Percentiles rank a stretch among this genome's conserved stretches.
Conservation (phyloP, 2,113 vertebrate genomes). For the Dromaius novaehollandiae region DNA sequence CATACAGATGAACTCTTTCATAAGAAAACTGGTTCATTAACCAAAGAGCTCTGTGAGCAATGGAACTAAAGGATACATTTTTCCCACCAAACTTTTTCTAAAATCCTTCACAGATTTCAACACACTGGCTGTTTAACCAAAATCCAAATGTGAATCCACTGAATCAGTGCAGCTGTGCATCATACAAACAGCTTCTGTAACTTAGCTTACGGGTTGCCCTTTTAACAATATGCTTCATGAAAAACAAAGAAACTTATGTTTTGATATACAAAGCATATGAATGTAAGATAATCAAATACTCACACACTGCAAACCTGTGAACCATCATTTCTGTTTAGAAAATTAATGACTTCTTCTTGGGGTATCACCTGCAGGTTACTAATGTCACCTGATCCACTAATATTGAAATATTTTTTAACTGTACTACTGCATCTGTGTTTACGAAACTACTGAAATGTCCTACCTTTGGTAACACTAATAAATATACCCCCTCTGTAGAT, state of each 20-base stretch:
- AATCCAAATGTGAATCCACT: neutral
- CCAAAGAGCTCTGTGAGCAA: neutral
- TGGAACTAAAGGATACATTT: neutral
- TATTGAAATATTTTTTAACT: neutral
- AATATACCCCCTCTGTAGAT: neutral
- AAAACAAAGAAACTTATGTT: neutral
- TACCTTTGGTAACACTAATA: neutral
- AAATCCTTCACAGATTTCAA: neutral
- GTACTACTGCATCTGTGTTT: neutral
- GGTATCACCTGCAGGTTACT: neutral
- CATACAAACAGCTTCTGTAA: neutral
- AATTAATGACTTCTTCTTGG: fast-evolving
- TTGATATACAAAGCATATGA: neutral
- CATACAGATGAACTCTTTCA: neutral
- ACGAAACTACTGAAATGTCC: neutral
- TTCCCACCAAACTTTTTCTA: neutral
- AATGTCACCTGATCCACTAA: neutral
- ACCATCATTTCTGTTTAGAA: neutral
- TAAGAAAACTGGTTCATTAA: neutral
- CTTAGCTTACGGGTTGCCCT: neutral
- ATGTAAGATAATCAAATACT: neutral
- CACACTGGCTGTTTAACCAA: neutral
- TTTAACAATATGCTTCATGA: neutral
- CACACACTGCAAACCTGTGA: neutral
- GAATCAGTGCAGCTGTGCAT: neutral